A percentile compares a stretch with the other conserved stretches of the same genome.
These are phyloP conservation scores for Megathymus violae DNA, from an alignment of 1,140 invertebrate species.

Conservation along the genomic window DNA sequence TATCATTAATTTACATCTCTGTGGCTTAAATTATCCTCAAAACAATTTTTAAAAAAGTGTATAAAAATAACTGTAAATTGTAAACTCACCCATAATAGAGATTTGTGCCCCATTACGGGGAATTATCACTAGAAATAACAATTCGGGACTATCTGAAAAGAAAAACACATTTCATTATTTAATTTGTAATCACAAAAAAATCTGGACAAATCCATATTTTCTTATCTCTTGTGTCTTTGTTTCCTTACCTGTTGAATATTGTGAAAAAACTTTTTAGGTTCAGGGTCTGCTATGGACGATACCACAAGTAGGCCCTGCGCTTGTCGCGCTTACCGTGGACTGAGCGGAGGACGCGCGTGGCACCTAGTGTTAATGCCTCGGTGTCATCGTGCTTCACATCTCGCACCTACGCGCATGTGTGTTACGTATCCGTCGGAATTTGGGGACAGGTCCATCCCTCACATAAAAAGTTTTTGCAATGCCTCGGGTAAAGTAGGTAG, in stretches of 20 bases:
- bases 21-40: no score
- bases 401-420: constrained; percentile 57
- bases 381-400: constrained; percentile 70
- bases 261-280: background rate
- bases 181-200: background rate
- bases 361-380: constrained; percentile 74
- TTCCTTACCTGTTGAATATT: constrained; percentile 21
- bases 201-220: no score
- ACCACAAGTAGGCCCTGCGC: constrained; percentile 35
- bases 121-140: constrained; percentile 28
- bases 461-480: constrained; percentile 22
- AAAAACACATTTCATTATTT: background rate
- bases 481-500: constrained; percentile 8
- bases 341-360: constrained; percentile 63
- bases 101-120: constrained; percentile 69
- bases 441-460: constrained; percentile 47
- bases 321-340: constrained; percentile 62
- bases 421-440: constrained; percentile 51
- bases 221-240: no score
- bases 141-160: constrained; percentile 25
- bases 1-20: no score
- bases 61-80: no score
- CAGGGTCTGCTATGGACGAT: constrained; percentile 1
- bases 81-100: constrained; percentile 61
- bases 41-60: no score